Evolutionary conservation across 2,888 invertebrate species (phyloP).

Genomic region (Volucella inflata): DNA sequence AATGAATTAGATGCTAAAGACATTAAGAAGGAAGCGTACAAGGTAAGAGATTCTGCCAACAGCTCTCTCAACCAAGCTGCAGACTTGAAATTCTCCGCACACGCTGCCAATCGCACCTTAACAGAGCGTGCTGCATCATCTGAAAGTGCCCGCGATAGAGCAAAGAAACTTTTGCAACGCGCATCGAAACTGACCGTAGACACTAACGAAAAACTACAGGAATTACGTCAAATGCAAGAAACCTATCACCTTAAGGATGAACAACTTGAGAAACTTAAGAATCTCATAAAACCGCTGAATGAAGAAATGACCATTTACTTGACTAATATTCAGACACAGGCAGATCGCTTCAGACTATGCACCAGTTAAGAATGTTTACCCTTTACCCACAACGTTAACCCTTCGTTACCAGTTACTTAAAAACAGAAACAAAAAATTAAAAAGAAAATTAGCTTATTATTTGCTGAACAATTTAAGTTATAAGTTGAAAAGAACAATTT

Average conservation of each 20-base stretch:
- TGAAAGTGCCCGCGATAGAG: constrained; percentile 90
- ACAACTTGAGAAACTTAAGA: constrained; percentile 85
- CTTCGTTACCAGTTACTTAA: constrained; percentile 71
- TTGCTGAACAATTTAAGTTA: constrained; percentile 51
- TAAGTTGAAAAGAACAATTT: constrained; percentile 52
- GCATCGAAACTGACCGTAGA: constrained; percentile 93
- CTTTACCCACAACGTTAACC: constrained; percentile 16
- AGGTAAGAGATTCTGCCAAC: constrained; percentile 89
- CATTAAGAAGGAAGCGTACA: constrained; percentile 90
- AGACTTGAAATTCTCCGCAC: constrained; percentile 85
- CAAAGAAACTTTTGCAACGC: constrained; percentile 90
- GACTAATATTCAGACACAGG: constrained; percentile 86
- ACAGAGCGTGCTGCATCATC: constrained; percentile 90
- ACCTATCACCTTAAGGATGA: constrained; percentile 87
- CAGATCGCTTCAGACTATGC: constrained; percentile 87
- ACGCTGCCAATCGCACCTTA: constrained; percentile 88
- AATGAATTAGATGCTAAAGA: constrained; percentile 93
- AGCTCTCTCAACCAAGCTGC: constrained; percentile 87
- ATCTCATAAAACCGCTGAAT: constrained; percentile 86
- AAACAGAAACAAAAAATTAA: neutral
- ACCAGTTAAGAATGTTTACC: constrained; percentile 69
- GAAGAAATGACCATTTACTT: constrained; percentile 87
- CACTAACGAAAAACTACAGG: constrained; percentile 89
- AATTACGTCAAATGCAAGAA: constrained; percentile 86
- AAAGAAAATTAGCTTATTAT: constrained; percentile 31